Evolutionary conservation across 2,797 vertebrate species (phyloP), one percentile per base, ranked within the genome.

Genomic region (Notoglanidium macrostoma): DNA sequence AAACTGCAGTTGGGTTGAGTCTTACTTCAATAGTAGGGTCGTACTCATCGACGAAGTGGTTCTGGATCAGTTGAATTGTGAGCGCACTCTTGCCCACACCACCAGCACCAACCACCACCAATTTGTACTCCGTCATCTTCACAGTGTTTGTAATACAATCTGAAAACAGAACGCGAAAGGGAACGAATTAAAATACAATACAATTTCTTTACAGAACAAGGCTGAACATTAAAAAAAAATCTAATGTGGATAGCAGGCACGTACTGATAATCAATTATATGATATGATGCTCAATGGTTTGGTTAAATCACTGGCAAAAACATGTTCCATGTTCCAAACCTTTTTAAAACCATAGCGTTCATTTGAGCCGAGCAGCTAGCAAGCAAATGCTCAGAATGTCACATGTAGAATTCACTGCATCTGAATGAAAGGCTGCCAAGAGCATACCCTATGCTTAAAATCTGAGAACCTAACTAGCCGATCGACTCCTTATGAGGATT

Each of bases 11-110:
- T 82, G 82, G 7, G 15, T 51, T 40, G n/a, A 40, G 26, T 61
- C 86, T 87, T 91, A 97, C 97, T 96, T 98, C 97, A 90, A 98
- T 98, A 0, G 97, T 98, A 80, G 97, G 97, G 91, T 97, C 97
- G 19, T 83, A 83, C 29, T 83, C 81, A 54, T 83, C 81, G 14
- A 83, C 97, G 0, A 98, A 98, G 92, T 98, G 97, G 93, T 98
- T 98, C 94, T 98, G 97, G 89, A 97, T 98, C 84, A 98, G 96
- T 90, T 98, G 97, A 91, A 98, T 98, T 0, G 97, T 98, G 92
- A 98, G 93, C n/a, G 97, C 97, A 6, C 97, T 98, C 92, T 98
- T 98, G 78, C 97, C 97, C 49, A 97, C 97, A 23, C 97, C 97
- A 84, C 97, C 97, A 26, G 97, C 97, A 61, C 97, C 97, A 90